Evolutionary conservation across 2,888 invertebrate species (phyloP).

Genomic region (Ashinkailepas kermadecensis): DNA sequence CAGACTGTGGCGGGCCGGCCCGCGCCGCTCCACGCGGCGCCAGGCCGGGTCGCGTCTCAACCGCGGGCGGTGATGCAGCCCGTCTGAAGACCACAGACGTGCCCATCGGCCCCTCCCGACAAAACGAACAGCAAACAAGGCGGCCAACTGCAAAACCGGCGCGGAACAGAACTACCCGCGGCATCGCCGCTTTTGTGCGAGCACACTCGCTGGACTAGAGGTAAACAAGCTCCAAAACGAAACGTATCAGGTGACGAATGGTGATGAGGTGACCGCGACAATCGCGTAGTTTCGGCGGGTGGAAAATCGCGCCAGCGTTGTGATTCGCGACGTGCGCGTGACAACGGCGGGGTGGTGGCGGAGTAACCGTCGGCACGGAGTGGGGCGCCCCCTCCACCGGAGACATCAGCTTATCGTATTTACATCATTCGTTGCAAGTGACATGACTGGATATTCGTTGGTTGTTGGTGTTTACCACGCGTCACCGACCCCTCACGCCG

Average conservation of each 20-base stretch:
- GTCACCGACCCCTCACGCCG: background rate
- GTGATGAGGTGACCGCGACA: too few relatives aligned
- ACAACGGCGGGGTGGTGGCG: background rate
- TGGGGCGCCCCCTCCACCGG: background rate
- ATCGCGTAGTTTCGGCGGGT: too few relatives aligned
- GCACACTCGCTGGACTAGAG: background rate
- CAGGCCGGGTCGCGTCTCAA: background rate
- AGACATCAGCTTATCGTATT: background rate
- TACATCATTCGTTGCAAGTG: background rate
- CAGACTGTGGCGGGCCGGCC: background rate
- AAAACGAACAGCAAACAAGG: background rate
- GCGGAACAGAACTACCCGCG: background rate
- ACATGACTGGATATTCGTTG: background rate
- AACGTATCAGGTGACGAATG: background rate
- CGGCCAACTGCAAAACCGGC: background rate
- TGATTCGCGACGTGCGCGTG: background rate
- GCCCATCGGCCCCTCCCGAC: background rate
- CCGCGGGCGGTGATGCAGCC: background rate
- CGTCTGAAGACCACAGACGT: background rate
- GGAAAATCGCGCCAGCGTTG: too few relatives aligned
- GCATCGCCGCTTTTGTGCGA: background rate
- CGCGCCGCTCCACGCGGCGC: background rate
- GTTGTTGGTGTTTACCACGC: background rate
- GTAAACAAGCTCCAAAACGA: constrained; percentile 9
- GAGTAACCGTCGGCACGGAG: background rate